Evolutionary conservation across 2,797 vertebrate species (phyloP), one percentile per base, ranked within the genome.

Genomic region (Microcaecilia unicolor): DNA sequence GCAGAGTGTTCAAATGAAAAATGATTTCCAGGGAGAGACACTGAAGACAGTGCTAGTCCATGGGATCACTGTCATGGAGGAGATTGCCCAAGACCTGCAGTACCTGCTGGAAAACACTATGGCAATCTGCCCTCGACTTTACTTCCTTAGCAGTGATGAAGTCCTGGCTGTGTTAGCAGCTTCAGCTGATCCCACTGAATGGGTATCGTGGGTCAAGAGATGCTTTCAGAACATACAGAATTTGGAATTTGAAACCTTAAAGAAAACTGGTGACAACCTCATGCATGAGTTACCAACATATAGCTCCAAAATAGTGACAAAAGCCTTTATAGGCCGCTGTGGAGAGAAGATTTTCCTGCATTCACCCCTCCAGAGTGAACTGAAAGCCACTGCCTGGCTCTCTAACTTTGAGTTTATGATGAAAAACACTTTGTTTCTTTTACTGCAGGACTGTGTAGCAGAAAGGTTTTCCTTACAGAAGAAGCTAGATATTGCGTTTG

Each of bases 111-210:
- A 84, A 15, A 41, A 46, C 3, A 26, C 74, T 5, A 67, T 83
- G 24, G 22, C 44, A 19, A 48, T 51, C 31, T 91, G 84, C 44
- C 80, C 86, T 25, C 84, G 90, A 37, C 73, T 95, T 6, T 86
- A 74, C 60, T 88, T 91, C 55, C 76, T 95, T 37, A 87, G 84
- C 23, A 59, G 89, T 15, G 61, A 55, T 13, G 88, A 93, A 38
- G 44, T 87, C 12, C 72, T 87, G 5, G 49, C 72, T 19, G 53
- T 93, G 9, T 51, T 90, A 4, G 78, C 79, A 7, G 52, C 67
- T 4, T 40, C 63, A 2, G 41, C 66, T 3, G 64, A 66, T 1
- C 59, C 70, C 4, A 44, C 35, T 0, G 62, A 65, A 1, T 61
- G 84, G 34, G 73, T 85, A 11, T 48, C 48, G 1, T 71, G 83